These are phyloP conservation scores for Apis florea DNA, from an alignment of 1,140 invertebrate genomes.

Conservation along the genomic window DNA sequence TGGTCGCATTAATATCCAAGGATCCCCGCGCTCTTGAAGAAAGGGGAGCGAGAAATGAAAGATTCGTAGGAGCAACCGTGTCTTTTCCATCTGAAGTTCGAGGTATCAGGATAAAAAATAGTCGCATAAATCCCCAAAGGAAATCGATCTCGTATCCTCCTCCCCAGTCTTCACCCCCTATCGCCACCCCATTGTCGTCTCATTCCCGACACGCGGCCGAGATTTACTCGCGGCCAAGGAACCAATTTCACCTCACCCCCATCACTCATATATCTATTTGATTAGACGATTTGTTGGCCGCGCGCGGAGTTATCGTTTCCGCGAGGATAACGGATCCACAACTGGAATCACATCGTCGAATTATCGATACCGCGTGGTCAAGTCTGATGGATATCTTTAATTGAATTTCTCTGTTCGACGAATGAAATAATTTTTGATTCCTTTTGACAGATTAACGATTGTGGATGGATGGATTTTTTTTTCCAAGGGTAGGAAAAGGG, in stretches of 20 bases:
- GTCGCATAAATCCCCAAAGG: slow-evolving; percentile 63
- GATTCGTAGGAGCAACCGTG: slow-evolving; percentile 22
- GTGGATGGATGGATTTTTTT: neutral
- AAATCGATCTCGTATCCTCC: slow-evolving; percentile 58
- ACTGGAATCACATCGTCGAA: neutral
- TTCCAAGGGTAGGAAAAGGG: too few relatives aligned
- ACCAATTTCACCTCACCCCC: slow-evolving; percentile 56
- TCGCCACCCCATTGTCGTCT: slow-evolving; percentile 9
- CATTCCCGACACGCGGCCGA: slow-evolving; percentile 45
- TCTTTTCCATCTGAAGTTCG: slow-evolving; percentile 35
- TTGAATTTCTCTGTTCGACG: neutral
- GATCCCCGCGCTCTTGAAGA: slow-evolving; percentile 8
- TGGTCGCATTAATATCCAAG: slow-evolving; percentile 49
- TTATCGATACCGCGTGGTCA: neutral
- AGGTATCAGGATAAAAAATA: slow-evolving; percentile 62
- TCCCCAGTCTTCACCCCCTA: neutral
- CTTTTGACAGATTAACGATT: neutral
- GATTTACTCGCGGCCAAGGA: slow-evolving; percentile 62
- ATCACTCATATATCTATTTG: slow-evolving; percentile 66
- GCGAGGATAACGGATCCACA: slow-evolving; percentile 1
- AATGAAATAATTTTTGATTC: neutral
- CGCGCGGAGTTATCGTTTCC: slow-evolving; percentile 20
- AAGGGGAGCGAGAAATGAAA: slow-evolving; percentile 47
- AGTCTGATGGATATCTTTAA: neutral
- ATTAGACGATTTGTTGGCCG: slow-evolving; percentile 64